Percentiles rank a stretch among this genome's conserved stretches.
These are phyloP conservation scores for Paralichthys olivaceus DNA, from an alignment of 2,113 vertebrate genomes.

Conservation along the genomic window DNA sequence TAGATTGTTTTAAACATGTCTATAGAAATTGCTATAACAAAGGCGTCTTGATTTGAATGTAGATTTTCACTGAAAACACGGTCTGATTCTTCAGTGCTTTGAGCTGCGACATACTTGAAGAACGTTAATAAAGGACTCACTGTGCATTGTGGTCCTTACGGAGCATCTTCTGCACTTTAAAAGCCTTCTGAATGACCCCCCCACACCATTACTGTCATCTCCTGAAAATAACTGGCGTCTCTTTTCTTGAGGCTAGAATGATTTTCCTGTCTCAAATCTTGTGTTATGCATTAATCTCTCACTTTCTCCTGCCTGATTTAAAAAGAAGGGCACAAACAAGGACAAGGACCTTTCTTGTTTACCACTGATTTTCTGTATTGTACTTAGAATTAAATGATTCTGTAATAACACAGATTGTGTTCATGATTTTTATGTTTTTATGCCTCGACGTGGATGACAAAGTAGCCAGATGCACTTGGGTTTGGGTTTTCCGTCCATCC, in stretches of 20 bases:
- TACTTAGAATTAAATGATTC: constrained; percentile 80
- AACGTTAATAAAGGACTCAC: constrained; percentile 34
- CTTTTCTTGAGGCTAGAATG: constrained; percentile 43
- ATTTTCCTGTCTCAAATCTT: constrained; percentile 60
- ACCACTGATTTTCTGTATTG: constrained; percentile 76
- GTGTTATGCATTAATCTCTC: constrained; percentile 46
- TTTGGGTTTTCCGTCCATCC: no score
- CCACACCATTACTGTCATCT: constrained; percentile 48
- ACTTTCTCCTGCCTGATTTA: constrained; percentile 49
- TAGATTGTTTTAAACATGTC: constrained; percentile 43
- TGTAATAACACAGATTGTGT: constrained; percentile 55
- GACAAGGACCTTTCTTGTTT: constrained; percentile 63
- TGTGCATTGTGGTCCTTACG: constrained; percentile 45
- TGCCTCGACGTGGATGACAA: neutral
- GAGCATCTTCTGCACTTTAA: constrained; percentile 68
- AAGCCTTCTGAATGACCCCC: constrained; percentile 49
- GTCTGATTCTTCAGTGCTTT: constrained; percentile 37
- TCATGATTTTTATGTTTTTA: constrained; percentile 12
- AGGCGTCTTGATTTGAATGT: constrained; percentile 69
- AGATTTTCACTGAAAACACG: constrained; percentile 49
- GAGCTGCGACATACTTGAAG: constrained; percentile 52
- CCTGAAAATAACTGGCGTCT: constrained; percentile 59
- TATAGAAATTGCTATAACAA: constrained; percentile 29
- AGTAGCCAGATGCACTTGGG: no score
- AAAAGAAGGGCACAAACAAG: constrained; percentile 49